Conservation (phyloP, 64 coral and sea anemone species). For the Astreopora myriophthalma region DNA sequence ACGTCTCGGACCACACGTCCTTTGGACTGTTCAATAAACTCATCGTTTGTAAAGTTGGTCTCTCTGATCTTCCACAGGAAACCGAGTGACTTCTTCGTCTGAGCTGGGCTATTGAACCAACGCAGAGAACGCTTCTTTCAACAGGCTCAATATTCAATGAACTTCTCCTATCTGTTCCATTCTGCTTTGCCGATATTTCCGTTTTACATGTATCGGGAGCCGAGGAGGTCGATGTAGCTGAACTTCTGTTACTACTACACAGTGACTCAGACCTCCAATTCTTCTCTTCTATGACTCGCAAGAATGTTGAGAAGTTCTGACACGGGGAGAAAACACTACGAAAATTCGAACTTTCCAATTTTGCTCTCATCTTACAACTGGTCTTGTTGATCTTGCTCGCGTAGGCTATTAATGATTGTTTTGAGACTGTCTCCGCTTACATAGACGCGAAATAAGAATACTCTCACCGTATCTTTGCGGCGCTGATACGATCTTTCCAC, state of each 20-base stretch:
- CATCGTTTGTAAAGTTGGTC: background rate
- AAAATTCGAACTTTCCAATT: constrained; percentile 1
- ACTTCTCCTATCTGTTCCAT: background rate
- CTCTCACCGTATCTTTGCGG: background rate
- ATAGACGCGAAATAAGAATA: background rate
- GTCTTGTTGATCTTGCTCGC: background rate
- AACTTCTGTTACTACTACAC: background rate
- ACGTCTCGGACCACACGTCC: constrained; percentile 8
- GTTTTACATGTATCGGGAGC: background rate
- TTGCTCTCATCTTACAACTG: background rate
- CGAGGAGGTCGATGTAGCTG: background rate
- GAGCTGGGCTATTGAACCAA: background rate
- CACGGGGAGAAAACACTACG: constrained; percentile 16
- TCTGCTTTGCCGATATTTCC: background rate
- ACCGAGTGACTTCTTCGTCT: constrained; percentile 6
- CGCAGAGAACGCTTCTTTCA: background rate
- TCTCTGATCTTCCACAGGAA: background rate
- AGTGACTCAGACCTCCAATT: background rate
- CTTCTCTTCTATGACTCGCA: background rate
- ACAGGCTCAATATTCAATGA: background rate
- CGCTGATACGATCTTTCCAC: background rate
- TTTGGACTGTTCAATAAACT: background rate
- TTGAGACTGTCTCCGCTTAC: background rate
- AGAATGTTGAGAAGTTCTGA: background rate
- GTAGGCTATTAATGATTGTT: background rate